These are phyloP conservation scores for Heliconius hortense DNA, from an alignment of 2,888 invertebrate genomes.

Conservation along the genomic window DNA sequence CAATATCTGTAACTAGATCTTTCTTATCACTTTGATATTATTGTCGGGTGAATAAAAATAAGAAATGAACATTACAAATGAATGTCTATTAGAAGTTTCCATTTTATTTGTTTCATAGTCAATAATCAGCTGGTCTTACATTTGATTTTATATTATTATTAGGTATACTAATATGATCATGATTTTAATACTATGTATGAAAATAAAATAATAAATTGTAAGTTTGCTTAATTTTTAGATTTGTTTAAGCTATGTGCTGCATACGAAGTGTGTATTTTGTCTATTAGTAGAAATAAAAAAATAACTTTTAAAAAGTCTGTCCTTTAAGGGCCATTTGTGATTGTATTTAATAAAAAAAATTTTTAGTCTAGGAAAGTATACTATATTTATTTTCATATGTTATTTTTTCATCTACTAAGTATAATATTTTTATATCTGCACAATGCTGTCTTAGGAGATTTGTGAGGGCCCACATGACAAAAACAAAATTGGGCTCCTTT, in stretches of 20 bases:
- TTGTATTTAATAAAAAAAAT: background rate
- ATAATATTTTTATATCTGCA: background rate
- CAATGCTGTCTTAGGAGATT: background rate
- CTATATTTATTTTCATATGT: background rate
- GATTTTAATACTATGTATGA: background rate
- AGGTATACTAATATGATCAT: background rate
- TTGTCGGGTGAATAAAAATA: background rate
- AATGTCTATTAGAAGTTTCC: background rate
- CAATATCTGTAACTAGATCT: background rate
- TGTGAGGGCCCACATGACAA: background rate
- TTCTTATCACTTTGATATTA: background rate
- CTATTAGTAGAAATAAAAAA: background rate
- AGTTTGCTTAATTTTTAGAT: background rate
- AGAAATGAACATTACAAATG: background rate
- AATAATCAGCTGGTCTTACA: background rate
- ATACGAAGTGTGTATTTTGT: background rate
- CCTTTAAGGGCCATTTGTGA: slow-evolving; percentile 2
- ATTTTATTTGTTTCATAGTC: background rate
- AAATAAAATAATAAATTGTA: background rate
- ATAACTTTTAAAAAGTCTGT: background rate
- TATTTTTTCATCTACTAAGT: background rate
- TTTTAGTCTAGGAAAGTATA: background rate
- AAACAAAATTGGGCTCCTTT: background rate
- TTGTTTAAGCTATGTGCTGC: background rate
- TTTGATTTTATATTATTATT: too few species aligned